These are phyloP conservation scores for Oryctolagus cuniculus DNA, from an alignment of 2,113 vertebrate genomes.

Conservation along the genomic window mOryCun1.1 NC_091450.1:65230501-65231000, in stretches of 20 bases:
- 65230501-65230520: neutral
- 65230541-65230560: too few species aligned
- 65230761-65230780: neutral
- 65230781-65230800: neutral
- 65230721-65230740: neutral
- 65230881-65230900: conserved; percentile 83
- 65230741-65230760: neutral
- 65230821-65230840: conserved; percentile 74
- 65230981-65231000: neutral
- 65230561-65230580: neutral
- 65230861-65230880: conserved; percentile 83
- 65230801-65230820: conserved; percentile 56
- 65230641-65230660: neutral
- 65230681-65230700: neutral
- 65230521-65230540: neutral
- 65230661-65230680: neutral
- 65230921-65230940: conserved; percentile 56
- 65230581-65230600: neutral
- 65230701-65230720: neutral
- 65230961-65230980: neutral
- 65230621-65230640: neutral
- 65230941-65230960: conserved; percentile 18
- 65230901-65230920: conserved; percentile 83
- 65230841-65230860: conserved; percentile 72
- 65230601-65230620: neutral